These are phyloP conservation scores for Drosophila asahinai DNA, from an alignment of 1,140 invertebrate genomes.

Conservation along the genomic window DNA sequence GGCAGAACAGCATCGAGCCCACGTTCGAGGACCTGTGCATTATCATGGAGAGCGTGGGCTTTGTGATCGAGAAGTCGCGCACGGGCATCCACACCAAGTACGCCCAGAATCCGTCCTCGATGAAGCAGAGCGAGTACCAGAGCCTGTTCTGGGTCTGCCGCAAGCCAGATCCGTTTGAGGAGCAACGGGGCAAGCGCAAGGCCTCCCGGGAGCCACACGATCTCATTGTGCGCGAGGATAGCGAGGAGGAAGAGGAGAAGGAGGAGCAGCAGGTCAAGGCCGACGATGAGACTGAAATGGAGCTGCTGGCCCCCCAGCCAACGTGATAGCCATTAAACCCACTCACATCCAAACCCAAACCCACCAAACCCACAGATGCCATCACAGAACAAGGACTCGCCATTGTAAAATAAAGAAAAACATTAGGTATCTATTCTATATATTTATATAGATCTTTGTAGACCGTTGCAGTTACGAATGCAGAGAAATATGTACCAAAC, in stretches of 20 bases:
- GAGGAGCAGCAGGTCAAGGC: background rate
- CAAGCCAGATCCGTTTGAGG: constrained; percentile 56
- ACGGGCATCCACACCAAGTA: constrained; percentile 93
- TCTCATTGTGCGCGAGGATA: constrained; percentile 59
- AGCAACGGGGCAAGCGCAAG: constrained; percentile 27
- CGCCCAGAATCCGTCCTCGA: constrained; percentile 96
- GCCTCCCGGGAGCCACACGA: constrained; percentile 56
- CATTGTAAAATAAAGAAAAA: background rate
- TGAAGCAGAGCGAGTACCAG: constrained; percentile 87
- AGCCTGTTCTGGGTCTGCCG: constrained; percentile 83
- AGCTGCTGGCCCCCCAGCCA: constrained; percentile 16
- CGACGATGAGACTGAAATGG: constrained; percentile 30
- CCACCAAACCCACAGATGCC: constrained; percentile 30
- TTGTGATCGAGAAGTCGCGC: constrained; percentile 91
- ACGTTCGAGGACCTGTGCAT: constrained; percentile 94
- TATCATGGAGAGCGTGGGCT: constrained; percentile 94
- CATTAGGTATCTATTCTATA: background rate
- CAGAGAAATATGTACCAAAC: constrained; percentile 4
- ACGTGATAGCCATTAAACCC: constrained; percentile 33
- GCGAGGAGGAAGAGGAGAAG: constrained; percentile 1
- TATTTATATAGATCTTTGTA: too few species aligned
- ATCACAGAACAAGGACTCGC: constrained; percentile 20
- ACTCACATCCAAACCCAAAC: constrained; percentile 7
- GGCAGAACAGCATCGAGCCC: constrained; percentile 97
- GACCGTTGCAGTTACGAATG: background rate